These are phyloP conservation scores for Sphaeridia pumilis DNA, from an alignment of 2,888 invertebrate species.

Conservation along the genomic window DNA sequence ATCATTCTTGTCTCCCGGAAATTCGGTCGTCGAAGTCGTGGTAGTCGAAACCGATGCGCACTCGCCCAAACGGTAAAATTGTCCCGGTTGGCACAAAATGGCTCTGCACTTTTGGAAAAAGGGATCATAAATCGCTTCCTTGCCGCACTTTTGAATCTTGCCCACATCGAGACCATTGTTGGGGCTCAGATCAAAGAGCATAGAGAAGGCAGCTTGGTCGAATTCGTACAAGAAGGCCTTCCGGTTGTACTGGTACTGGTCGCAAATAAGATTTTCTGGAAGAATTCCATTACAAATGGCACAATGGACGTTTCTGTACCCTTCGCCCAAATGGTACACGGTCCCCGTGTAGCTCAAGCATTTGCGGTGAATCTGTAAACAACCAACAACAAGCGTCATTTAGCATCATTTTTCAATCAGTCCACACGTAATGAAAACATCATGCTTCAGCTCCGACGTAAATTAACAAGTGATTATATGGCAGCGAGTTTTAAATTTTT, in stretches of 20 bases:
- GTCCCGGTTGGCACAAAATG: constrained; percentile 39
- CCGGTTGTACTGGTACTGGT: constrained; percentile 32
- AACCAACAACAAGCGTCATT: neutral
- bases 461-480: no score
- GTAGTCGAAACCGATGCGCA: constrained; percentile 35
- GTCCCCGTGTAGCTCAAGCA: constrained; percentile 42
- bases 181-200: constrained; percentile 41
- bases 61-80: constrained; percentile 36
- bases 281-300: constrained; percentile 42
- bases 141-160: constrained; percentile 37
- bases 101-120: constrained; percentile 42
- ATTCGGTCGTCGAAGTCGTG: constrained; percentile 19
- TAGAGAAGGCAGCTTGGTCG: constrained; percentile 40
- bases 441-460: neutral
- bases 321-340: constrained; percentile 39
- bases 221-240: constrained; percentile 38
- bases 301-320: constrained; percentile 43
- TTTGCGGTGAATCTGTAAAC: constrained; percentile 30
- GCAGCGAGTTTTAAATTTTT: no score
- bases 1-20: constrained; percentile 28
- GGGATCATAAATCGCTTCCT: constrained; percentile 42
- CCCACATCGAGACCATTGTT: constrained; percentile 37
- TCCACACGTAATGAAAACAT: no score
- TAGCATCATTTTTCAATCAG: neutral
- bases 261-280: constrained; percentile 38